Base-by-base conservation (phyloP, 2,797 vertebrate species). In the Acanthurus lineatus region DNA sequence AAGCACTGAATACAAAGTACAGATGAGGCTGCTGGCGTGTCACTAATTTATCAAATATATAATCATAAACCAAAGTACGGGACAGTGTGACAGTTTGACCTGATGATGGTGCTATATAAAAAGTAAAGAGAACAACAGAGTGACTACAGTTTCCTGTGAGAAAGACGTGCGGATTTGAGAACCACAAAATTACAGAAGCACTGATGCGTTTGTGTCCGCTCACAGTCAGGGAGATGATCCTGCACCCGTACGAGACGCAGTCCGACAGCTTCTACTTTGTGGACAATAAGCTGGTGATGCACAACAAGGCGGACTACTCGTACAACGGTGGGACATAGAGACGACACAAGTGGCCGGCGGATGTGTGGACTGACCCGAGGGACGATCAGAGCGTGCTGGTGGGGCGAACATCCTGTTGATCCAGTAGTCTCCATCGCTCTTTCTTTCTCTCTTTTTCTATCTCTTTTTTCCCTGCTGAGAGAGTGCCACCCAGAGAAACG, bases 251-350 rank as follows among this genome's bases (percentile, higher is more conserved):
- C 0, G 97, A 99, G 93, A 99, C 98, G 0, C 98, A 98, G 94
- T 99, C 98, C 45, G 98, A 99, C 96, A 99, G 98, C 95, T 99
- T 99, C 96, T 99, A 99, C 97, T 99, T 99, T 91, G 97, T 99
- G 93, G 97, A 99, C 93, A 97, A 98, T 96, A 97, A 96, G 94
- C 95, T 99, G 85, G 98, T 99, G 94, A 99, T 99, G 98, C 98
- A 99, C 95, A 99, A 99, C 95, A 99, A 99, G 94, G 98, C 98
- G 69, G 98, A 99, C 91, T 99, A 99, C 93, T 98, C 97, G 0
- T 99, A 99, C 96, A 98, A 97, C 0, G 97, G 97, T 35, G 96
- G 96, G 7, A 96, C 97, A 51, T 99, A 95, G 88, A 88, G 82
- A 45, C 8, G 6, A 8, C 69, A 17, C 4, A 20, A 74, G 65